phyloP scores from a whole-genome alignment of 2,888 invertebrate genomes.

The Proisotoma minuta region DNA sequence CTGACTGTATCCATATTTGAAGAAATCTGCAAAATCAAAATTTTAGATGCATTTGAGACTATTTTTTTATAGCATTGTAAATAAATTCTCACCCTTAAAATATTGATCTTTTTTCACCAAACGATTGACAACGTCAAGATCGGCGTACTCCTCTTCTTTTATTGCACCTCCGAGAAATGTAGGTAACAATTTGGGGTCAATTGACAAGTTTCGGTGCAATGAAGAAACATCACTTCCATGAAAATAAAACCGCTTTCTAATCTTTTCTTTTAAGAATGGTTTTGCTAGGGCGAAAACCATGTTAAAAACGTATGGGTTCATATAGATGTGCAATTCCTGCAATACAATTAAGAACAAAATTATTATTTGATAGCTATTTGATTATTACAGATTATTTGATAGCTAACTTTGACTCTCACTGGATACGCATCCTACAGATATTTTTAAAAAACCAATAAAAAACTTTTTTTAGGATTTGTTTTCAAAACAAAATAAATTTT shows the following conservation, averaged over 20 bases:
- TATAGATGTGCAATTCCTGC: conserved; percentile 24
- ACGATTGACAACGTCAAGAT: background rate
- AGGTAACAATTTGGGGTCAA: background rate
- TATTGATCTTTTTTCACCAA: background rate
- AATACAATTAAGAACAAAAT: too few relatives aligned
- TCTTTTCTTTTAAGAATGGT: conserved; percentile 26
- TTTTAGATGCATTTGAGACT: background rate
- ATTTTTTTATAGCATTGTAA: background rate
- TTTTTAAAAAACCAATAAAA: too few relatives aligned
- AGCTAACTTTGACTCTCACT: conserved; percentile 36
- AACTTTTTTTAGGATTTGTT: background rate
- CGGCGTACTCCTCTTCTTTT: background rate
- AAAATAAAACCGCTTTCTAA: conserved; percentile 18
- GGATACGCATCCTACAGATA: conserved; percentile 29
- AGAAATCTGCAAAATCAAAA: background rate
- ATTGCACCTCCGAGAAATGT: background rate
- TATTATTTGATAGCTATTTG: too few relatives aligned
- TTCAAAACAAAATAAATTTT: background rate
- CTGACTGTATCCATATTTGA: background rate
- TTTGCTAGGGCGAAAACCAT: conserved; percentile 23
- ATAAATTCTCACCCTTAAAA: background rate
- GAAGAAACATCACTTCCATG: background rate
- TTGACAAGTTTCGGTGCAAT: background rate
- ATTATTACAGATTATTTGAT: too few relatives aligned
- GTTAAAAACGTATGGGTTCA: conserved; percentile 25